Conservation (phyloP, 1,140 invertebrate species). For the Eumeta japonica region DNA sequence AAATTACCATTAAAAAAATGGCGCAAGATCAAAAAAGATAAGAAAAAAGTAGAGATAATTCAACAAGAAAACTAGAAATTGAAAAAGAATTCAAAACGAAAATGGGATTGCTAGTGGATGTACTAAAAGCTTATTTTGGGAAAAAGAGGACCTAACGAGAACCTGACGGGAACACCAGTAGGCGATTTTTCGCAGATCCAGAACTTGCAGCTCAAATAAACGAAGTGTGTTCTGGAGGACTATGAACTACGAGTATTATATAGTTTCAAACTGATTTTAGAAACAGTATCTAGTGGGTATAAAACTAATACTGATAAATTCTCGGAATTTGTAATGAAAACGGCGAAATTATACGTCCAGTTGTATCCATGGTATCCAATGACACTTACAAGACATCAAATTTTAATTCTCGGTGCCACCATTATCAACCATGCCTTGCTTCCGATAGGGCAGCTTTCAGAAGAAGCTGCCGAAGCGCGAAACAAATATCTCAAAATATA, state of each 20-base stretch:
- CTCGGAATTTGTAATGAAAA: constrained; percentile 11
- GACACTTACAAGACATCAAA: constrained; percentile 32
- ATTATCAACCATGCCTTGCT: constrained; percentile 12
- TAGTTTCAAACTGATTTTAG: constrained; percentile 10
- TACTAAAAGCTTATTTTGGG: constrained; percentile 28
- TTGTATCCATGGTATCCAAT: constrained; percentile 28
- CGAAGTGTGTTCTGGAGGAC: constrained; percentile 21
- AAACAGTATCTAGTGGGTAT: too few relatives aligned
- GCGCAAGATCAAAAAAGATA: too few relatives aligned
- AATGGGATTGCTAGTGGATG: constrained; percentile 25
- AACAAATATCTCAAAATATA: constrained; percentile 21
- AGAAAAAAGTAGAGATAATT: too few relatives aligned
- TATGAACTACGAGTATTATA: constrained; percentile 7
- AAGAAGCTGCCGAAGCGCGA: constrained; percentile 13
- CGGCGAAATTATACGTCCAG: constrained; percentile 17
- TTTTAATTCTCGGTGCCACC: constrained; percentile 21
- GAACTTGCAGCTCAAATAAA: constrained; percentile 21
- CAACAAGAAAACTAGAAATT: constrained; percentile 23
- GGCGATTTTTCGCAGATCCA: constrained; percentile 28
- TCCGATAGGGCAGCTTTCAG: constrained; percentile 15
- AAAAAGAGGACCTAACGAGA: too few relatives aligned
- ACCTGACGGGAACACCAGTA: constrained; percentile 31
- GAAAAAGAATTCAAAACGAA: constrained; percentile 22
- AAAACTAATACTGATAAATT: too few relatives aligned
- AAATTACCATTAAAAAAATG: constrained; percentile 25